phyloP scores from a whole-genome alignment of 2,113 vertebrate species.

The Drymodes brunneopygia region DNA sequence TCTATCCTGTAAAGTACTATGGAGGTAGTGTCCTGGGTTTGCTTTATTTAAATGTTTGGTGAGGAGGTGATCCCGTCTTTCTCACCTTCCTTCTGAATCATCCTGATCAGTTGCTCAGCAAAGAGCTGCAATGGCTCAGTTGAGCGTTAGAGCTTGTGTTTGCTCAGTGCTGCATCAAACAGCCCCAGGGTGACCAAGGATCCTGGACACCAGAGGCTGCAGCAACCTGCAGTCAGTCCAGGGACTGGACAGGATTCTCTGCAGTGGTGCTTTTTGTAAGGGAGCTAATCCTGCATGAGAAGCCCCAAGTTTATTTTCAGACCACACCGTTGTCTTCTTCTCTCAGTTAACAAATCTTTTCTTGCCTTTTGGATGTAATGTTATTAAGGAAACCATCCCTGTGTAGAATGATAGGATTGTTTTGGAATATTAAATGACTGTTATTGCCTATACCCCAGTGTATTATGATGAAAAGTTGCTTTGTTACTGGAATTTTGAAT shows the following conservation, averaged over 20 bases:
- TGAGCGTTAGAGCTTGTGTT: neutral
- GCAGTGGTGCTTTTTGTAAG: neutral
- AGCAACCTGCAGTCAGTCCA: neutral
- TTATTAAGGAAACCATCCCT: neutral
- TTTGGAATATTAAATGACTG: neutral
- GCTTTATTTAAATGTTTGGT: too few relatives aligned
- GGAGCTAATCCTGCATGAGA: neutral
- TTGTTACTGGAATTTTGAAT: neutral
- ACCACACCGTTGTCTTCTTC: neutral
- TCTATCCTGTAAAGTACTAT: neutral
- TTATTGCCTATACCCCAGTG: neutral
- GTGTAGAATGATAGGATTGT: neutral
- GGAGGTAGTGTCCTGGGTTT: neutral
- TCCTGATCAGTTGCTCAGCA: neutral
- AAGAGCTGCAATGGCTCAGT: rapidly evolving
- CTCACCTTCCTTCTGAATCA: neutral
- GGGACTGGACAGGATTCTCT: neutral
- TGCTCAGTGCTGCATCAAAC: neutral
- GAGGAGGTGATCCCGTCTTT: neutral
- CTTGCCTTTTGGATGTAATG: neutral
- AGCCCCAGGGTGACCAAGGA: neutral
- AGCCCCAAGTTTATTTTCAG: neutral
- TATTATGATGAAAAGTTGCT: neutral
- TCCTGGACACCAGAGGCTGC: neutral
- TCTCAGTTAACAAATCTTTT: neutral